These are phyloP conservation scores for Netelia melanura DNA, from an alignment of 2,888 invertebrate genomes.

Conservation along the genomic window DNA sequence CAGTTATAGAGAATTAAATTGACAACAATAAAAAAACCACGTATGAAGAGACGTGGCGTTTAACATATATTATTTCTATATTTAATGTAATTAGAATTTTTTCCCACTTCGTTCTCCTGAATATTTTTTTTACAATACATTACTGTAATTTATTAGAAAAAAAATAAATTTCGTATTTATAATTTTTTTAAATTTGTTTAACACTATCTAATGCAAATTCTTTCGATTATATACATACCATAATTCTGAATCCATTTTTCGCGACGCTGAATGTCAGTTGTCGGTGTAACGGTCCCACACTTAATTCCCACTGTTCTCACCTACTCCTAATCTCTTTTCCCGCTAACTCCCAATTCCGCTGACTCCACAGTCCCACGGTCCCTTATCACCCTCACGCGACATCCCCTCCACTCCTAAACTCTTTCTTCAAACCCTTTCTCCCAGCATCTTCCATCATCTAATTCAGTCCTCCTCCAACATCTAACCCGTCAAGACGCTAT, in stretches of 20 bases:
- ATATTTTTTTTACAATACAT: background rate
- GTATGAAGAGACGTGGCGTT: slow-evolving; percentile 10
- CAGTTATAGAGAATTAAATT: slow-evolving; percentile 10
- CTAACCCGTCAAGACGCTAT: no score
- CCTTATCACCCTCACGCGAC: no score
- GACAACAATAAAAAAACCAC: slow-evolving; percentile 10
- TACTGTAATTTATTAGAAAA: background rate
- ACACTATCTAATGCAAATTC: no score
- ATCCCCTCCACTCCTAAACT: no score
- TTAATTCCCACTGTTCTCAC: no score
- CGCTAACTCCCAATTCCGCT: no score
- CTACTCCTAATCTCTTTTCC: no score
- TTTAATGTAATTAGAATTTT: background rate
- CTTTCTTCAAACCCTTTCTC: no score
- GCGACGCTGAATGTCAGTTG: background rate
- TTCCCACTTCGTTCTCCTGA: slow-evolving; percentile 2
- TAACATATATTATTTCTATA: slow-evolving; percentile 14
- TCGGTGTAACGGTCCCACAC: no score
- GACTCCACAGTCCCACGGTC: no score
- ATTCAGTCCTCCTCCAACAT: no score
- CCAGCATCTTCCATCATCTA: no score
- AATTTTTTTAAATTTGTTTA: background rate
- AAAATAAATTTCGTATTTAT: slow-evolving; percentile 2
- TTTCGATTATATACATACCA: slow-evolving; percentile 7
- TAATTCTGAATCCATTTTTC: slow-evolving; percentile 24